These are phyloP conservation scores for human (Homo sapiens) DNA, from an alignment of 2,113 vertebrate species.

Conservation along the genomic window DNA sequence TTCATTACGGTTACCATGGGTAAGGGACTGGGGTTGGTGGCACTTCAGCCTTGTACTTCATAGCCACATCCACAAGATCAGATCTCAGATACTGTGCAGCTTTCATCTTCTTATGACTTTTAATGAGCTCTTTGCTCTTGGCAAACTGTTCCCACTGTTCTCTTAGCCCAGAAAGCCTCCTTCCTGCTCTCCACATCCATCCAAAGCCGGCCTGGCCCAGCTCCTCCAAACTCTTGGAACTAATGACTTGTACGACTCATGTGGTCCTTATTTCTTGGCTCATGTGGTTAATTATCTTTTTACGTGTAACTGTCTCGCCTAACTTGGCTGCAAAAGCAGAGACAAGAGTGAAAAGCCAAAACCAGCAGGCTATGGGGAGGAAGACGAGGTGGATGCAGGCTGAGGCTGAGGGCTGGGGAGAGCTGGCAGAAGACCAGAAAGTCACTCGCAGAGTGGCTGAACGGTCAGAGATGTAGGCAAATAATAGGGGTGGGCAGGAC, in stretches of 20 bases:
- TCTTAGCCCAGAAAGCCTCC: background rate
- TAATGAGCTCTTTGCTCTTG: conserved; percentile 6
- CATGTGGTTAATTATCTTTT: conserved; percentile 48
- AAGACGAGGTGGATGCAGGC: background rate
- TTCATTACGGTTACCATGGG: background rate
- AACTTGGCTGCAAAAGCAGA: conserved; percentile 47
- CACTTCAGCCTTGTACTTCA: background rate
- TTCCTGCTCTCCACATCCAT: background rate
- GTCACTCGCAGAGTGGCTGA: background rate
- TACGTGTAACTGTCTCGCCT: conserved; percentile 1
- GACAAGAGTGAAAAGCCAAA: conserved; percentile 18
- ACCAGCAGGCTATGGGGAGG: background rate
- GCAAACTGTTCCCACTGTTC: background rate
- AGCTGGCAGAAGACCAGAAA: background rate
- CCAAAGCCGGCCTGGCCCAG: conserved; percentile 19
- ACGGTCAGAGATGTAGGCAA: background rate
- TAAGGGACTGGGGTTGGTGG: background rate
- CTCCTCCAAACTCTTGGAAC: conserved; percentile 34
- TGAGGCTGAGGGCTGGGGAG: background rate
- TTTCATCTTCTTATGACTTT: conserved; percentile 43
- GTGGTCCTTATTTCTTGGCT: conserved; percentile 61
- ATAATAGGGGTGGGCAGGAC: background rate
- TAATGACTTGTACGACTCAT: conserved; percentile 1
- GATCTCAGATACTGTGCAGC: background rate
- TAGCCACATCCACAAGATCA: background rate